Evolutionary conservation across 1,140 invertebrate species (phyloP).

Genomic region (Heliconius hewitsoni): DNA sequence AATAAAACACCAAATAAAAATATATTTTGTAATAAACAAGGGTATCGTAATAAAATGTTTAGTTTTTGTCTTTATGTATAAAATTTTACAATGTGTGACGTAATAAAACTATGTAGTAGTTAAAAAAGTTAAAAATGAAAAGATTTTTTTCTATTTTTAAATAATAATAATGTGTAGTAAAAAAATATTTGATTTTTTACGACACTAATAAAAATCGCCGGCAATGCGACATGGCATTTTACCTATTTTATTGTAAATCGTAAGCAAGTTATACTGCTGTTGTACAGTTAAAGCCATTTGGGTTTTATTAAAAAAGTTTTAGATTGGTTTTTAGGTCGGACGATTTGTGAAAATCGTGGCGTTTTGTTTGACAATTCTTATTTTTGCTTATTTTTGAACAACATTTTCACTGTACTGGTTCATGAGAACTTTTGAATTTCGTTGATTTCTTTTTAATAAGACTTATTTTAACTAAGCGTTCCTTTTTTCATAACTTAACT

Average conservation of each 20-base stretch:
- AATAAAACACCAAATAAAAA: neutral
- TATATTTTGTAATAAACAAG: neutral
- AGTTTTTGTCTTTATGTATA: neutral
- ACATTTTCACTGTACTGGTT: neutral
- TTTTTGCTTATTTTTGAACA: conserved; percentile 1
- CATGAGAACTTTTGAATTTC: neutral
- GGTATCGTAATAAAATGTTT: neutral
- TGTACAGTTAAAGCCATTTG: neutral
- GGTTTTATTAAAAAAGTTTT: neutral
- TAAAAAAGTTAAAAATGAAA: too few species aligned
- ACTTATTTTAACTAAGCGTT: neutral
- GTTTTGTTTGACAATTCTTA: neutral
- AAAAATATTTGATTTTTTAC: neutral
- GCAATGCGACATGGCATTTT: neutral
- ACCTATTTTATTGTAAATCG: neutral
- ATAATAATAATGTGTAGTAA: neutral
- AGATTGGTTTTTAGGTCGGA: neutral
- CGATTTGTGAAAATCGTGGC: neutral
- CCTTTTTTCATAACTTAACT: too few species aligned
- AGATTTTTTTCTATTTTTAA: too few species aligned
- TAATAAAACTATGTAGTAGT: too few species aligned
- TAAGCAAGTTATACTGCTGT: neutral
- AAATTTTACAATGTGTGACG: neutral
- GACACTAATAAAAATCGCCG: neutral
- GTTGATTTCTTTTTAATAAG: neutral